Percentiles rank a stretch among this genome's conserved stretches.
Evolutionary conservation across 1,140 invertebrate species (phyloP).

Genomic region (Conus betulinus): DNA sequence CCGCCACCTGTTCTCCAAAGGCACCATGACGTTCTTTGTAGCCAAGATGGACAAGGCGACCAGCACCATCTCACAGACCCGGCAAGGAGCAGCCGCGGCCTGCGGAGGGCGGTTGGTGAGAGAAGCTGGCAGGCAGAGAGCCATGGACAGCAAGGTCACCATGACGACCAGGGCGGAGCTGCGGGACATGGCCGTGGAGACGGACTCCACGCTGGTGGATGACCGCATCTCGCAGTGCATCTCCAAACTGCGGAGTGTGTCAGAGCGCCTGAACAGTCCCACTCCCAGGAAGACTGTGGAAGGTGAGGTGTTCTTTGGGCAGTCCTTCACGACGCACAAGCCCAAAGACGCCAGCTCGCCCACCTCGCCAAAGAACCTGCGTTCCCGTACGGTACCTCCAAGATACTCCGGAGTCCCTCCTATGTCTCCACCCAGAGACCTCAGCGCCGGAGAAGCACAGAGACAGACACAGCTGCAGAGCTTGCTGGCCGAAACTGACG

Average conservation of each 20-base stretch:
- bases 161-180: constrained; percentile 55
- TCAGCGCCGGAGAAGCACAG: constrained; percentile 48
- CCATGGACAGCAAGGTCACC: constrained; percentile 53
- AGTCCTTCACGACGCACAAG: constrained; percentile 44
- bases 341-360: not conserved
- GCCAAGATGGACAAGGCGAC: constrained; percentile 67
- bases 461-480: constrained; percentile 57
- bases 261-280: constrained; percentile 68
- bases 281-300: constrained; percentile 46
- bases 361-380: not conserved
- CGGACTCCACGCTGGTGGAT: constrained; percentile 56
- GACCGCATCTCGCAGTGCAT: constrained; percentile 68
- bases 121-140: constrained; percentile 19
- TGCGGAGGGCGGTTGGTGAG: not conserved
- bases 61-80: constrained; percentile 55
- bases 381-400: not conserved
- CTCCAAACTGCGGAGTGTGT: constrained; percentile 65
- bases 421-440: constrained; percentile 1
- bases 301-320: constrained; percentile 48
- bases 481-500: constrained; percentile 56
- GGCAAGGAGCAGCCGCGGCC: not conserved
- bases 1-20: constrained; percentile 63
- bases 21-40: constrained; percentile 67
- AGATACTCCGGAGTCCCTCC: not conserved
- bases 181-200: constrained; percentile 54